Evolutionary conservation across 1,140 invertebrate genomes (phyloP).

Genomic region (Coenobita brevimanus): DNA sequence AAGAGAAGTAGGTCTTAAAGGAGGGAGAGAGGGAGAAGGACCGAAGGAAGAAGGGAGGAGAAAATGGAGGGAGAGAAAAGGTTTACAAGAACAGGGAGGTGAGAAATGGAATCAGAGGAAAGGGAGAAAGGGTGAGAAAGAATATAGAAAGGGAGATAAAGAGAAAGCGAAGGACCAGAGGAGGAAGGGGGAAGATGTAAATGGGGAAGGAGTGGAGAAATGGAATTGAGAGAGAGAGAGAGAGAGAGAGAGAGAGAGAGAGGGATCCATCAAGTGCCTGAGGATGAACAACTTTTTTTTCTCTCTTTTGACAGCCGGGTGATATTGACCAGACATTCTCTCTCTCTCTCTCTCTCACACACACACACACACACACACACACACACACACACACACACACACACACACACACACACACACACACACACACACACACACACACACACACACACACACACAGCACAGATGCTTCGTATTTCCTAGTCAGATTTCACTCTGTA

Average conservation of each 20-base stretch:
- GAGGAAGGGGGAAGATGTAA: background rate
- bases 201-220: background rate
- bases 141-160: background rate
- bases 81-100: too few relatives aligned
- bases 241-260: slow-evolving; percentile 1
- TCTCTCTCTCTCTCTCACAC: background rate
- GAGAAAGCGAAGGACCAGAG: background rate
- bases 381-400: too few relatives aligned
- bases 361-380: too few relatives aligned
- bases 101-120: background rate
- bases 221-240: background rate
- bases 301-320: background rate
- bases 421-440: too few relatives aligned
- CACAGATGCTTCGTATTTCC: too few relatives aligned
- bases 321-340: background rate
- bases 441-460: too few relatives aligned
- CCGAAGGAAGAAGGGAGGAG: background rate
- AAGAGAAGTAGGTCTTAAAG: too few relatives aligned
- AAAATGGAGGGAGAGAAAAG: background rate
- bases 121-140: background rate
- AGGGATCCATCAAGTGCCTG: background rate
- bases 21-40: too few relatives aligned
- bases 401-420: too few relatives aligned
- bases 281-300: background rate
- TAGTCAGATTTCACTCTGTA: too few relatives aligned